Base-by-base conservation (phyloP, 1,140 invertebrate species). In the Trichonephila clavipes region DNA sequence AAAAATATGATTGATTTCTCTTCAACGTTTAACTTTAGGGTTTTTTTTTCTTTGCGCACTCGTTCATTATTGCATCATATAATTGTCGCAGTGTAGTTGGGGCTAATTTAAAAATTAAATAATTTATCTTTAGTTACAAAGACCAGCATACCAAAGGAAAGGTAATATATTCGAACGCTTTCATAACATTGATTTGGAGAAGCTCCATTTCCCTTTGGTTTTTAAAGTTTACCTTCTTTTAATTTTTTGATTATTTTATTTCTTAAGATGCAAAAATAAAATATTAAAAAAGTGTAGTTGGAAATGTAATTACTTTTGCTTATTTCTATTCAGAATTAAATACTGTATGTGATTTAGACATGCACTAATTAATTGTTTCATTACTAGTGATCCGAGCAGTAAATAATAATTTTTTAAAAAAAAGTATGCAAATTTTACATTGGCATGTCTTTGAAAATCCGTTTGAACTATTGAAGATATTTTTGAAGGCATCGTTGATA, bases 51-150 rank as follows among this genome's bases (percentile, higher is more conserved):
- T 62, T 87, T 59, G 59, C 21, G n/a, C 59, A 88, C 19, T 19
- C 62, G 62, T 72, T 88, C 64, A 34, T 72, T 88, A 88, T 69
- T 69, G 62, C 62, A 66, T 88, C 62, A 69, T 58, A 83, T 83
- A 88, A 88, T 88, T 88, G 87, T 88, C 87, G 34, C 85, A 62
- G 24, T 64, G 24, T 64, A 64, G 16, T 87, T 40, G 10, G 62
- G 87, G 87, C 59, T 66, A 66, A 64, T 88, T 69, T 66, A 62
- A 88, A 88, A 61, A 88, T 88, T 88, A 44, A 88, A 40, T 72
- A n/a, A 6, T 14, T 40, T 77, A 77, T 7, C 18, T 77, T 77
- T 77, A 40, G 72, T 77, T 77, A 77, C 28, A 77, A 18, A 16
- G 14, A 6, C 16, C 0, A 64, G 62, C 16, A 64, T 7, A 40